Evolutionary conservation across 2,797 vertebrate species (phyloP).

Genomic region (Sciurus carolinensis): DNA sequence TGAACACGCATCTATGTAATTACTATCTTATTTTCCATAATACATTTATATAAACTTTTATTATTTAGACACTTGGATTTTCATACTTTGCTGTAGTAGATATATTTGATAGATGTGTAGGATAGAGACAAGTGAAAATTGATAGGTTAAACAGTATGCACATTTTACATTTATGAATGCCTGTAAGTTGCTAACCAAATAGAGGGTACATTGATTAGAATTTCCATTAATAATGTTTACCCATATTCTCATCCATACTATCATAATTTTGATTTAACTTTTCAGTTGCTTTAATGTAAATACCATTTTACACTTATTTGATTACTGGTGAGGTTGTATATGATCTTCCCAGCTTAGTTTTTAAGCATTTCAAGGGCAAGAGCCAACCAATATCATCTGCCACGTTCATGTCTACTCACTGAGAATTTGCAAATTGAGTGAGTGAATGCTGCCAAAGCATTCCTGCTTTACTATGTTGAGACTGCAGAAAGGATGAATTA

Average conservation of each 20-base stretch:
- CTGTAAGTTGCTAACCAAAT: slow-evolving; percentile 8
- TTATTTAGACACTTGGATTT: slow-evolving; percentile 17
- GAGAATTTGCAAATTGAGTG: slow-evolving; percentile 50
- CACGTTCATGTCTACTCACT: not conserved
- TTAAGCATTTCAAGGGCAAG: slow-evolving; percentile 24
- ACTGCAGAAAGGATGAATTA: slow-evolving; percentile 27
- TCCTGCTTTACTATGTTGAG: slow-evolving; percentile 16
- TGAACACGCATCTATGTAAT: slow-evolving; percentile 21
- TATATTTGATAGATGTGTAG: slow-evolving; percentile 11
- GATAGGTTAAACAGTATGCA: not conserved
- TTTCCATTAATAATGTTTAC: not conserved
- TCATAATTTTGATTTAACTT: slow-evolving; percentile 16
- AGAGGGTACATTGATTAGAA: not conserved
- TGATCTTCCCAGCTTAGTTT: slow-evolving; percentile 22
- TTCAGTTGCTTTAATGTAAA: slow-evolving; percentile 13
- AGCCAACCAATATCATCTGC: not conserved
- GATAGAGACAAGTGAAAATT: slow-evolving; percentile 34
- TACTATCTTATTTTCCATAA: slow-evolving; percentile 16
- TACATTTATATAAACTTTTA: not conserved
- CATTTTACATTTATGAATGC: slow-evolving; percentile 11
- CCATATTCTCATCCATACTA: not conserved
- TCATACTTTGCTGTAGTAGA: slow-evolving; percentile 10
- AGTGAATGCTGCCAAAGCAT: not conserved
- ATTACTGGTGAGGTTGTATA: slow-evolving; percentile 14
- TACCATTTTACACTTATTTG: slow-evolving; percentile 8